These are phyloP conservation scores for Brachionus angularis DNA, from an alignment of 1,140 invertebrate species.

Conservation along the genomic window DNA sequence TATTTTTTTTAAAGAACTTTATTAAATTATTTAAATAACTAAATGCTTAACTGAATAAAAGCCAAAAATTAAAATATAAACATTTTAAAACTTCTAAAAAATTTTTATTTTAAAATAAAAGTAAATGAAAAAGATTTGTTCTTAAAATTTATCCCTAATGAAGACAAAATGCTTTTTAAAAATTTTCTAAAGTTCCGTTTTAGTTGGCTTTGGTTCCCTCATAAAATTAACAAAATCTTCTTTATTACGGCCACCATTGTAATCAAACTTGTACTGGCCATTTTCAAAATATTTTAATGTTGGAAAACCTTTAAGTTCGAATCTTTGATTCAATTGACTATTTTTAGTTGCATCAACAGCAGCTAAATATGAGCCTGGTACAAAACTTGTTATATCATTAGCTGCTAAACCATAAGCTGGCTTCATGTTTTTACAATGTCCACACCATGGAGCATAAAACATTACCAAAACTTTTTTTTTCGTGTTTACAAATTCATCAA, in stretches of 20 bases:
- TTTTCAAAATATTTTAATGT: constrained; percentile 81
- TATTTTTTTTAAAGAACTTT: too few species aligned
- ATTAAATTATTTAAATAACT: too few species aligned
- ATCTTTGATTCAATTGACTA: constrained; percentile 64
- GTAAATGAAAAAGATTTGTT: too few species aligned
- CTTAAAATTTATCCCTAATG: too few species aligned
- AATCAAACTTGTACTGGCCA: constrained; percentile 60
- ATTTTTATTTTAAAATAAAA: too few species aligned
- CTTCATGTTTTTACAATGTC: constrained; percentile 60
- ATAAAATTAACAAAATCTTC: constrained; percentile 41
- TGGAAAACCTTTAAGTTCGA: constrained; percentile 75
- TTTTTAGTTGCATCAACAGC: constrained; percentile 78
- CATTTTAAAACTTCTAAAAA: too few species aligned
- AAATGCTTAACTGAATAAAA: too few species aligned
- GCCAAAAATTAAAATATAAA: too few species aligned
- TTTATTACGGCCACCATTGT: background rate
- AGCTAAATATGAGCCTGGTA: constrained; percentile 64
- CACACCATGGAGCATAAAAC: constrained; percentile 45
- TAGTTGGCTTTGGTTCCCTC: background rate
- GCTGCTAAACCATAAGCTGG: constrained; percentile 57
- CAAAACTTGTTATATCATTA: constrained; percentile 51
- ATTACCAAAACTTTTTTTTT: constrained; percentile 50
- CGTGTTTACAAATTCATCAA: constrained; percentile 17
- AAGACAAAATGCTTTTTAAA: too few species aligned
- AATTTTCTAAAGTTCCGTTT: constrained; percentile 38